Evolutionary conservation across 2,888 invertebrate genomes (phyloP), one percentile per base, ranked within the genome.

Genomic region (Hydrotaea cyrtoneurina): DNA sequence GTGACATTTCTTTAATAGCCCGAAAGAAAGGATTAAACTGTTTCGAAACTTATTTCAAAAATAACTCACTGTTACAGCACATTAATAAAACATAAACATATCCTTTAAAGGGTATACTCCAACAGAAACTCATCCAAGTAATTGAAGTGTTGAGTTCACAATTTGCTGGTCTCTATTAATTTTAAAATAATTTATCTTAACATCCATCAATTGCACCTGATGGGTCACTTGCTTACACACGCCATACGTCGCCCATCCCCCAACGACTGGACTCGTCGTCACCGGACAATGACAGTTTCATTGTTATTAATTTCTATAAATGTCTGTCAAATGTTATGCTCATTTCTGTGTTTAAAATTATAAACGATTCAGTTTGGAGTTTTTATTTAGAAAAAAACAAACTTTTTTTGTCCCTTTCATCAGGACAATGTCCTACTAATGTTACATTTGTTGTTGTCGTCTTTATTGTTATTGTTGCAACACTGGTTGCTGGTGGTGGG

Each of bases 351-450:
- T 62, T 59, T 13, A 62, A 62, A 31, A 31, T n/a, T 62, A 62
- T 62, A 15, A 62, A 62, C 62, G 31, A 23, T 62, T 62, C 31
- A 62, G 15, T 19, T 19, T 36, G 7, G 31, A 66, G 17, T 62
- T 62, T 36, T 62, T 31, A 10, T 62, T n/a, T 62, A 36, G n/a
- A n/a, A n/a, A n/a, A n/a, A n/a, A n/a, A n/a, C n/a, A 31, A 36
- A 62, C 31, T n/a, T 62, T n/a, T 62, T 36, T 7, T 62, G 13
- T 31, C 7, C 7, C 7, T 31, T 64, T n/a, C 53, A 26, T 55
- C 57, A 66, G 77, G 79, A 79, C 85, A 85, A 74, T 85, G 81
- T 79, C 81, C 84, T 73, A 79, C 71, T 78, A 80, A 83, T 78
- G 43, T 69, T n/a, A 31, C 26, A 21, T 46, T 19, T 64, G 19